phyloP scores from a whole-genome alignment of 2,113 vertebrate species.

The Sakesphorus luctuosus region DNA sequence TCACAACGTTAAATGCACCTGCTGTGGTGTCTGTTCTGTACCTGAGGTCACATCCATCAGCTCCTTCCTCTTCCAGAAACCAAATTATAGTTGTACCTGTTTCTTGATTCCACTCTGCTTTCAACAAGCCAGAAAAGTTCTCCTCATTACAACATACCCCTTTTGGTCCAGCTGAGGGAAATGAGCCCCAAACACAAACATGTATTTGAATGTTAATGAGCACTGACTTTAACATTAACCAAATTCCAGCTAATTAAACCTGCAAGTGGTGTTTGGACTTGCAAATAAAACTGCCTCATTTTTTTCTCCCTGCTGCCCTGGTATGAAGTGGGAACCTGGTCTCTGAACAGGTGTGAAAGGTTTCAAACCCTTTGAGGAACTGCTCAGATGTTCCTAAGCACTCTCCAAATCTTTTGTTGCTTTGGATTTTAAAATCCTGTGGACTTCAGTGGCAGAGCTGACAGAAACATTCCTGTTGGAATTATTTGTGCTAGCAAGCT shows the following conservation, averaged over 20 bases:
- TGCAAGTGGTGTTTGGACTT: not conserved
- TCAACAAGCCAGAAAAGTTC: not conserved
- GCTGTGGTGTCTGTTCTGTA: rapidly evolving
- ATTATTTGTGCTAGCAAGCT: not conserved
- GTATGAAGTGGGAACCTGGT: rapidly evolving
- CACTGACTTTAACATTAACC: not conserved
- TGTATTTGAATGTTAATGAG: not conserved
- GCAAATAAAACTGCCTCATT: not conserved
- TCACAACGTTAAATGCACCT: not conserved
- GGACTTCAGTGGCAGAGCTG: not conserved
- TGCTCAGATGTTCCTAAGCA: rapidly evolving
- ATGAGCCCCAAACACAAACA: not conserved
- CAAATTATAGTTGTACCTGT: not conserved
- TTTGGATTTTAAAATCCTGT: not conserved
- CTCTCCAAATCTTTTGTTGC: not conserved
- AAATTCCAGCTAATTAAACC: not conserved
- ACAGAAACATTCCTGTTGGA: rapidly evolving
- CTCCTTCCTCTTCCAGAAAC: not conserved
- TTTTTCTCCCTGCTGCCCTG: rapidly evolving
- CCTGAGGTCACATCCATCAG: not conserved
- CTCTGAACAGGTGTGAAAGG: rapidly evolving
- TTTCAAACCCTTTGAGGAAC: not conserved
- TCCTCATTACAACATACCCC: rapidly evolving
- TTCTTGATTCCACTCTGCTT: not conserved
- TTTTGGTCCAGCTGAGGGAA: not conserved